Evolutionary conservation across 2,113 vertebrate species (phyloP), one percentile per base, ranked within the genome.

Genomic region (Hirundichthys speculiger): DNA sequence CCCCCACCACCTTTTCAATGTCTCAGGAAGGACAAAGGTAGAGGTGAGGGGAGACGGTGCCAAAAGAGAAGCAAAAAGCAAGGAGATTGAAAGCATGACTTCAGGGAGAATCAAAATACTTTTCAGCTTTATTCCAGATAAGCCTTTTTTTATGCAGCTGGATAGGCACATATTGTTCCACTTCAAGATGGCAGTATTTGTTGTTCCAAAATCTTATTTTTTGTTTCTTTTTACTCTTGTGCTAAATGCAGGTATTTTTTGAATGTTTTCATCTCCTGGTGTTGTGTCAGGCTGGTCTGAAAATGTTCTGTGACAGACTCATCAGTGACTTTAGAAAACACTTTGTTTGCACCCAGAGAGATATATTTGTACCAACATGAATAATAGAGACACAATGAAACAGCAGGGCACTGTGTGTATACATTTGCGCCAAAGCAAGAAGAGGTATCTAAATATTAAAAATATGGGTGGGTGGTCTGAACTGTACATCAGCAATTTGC

Each of bases 11-110:
- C 48, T 64, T 57, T 79, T 60, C 43, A 56, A 16, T 67, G 54
- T 79, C 77, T 77, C 66, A 45, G 47, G 56, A 63, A 65, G 86
- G 88, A 89, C 89, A 86, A 77, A 91, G 80, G 84, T 86, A 79
- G 84, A 49, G 51, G n/a, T n/a, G n/a, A n/a, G n/a, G n/a, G n/a
- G n/a, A n/a, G n/a, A n/a, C n/a, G n/a, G n/a, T n/a, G n/a, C n/a
- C n/a, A n/a, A n/a, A n/a, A n/a, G n/a, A n/a, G n/a, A n/a, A n/a
- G n/a, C n/a, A n/a, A 68, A 66, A 79, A 59, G 69, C 18, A 18
- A 42, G 40, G 54, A 59, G 38, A 66, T 64, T 21, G 46, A 74
- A 84, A 88, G 49, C 67, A 75, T 22, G 69, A 82, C 63, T 85
- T 86, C 86, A 89, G 89, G 88, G n/a, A 87, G 69, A 87, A 86